A percentile compares a stretch with the other conserved stretches of the same genome.
Conservation (phyloP, 2,113 vertebrate genomes). For the Clarias batrachus region DNA sequence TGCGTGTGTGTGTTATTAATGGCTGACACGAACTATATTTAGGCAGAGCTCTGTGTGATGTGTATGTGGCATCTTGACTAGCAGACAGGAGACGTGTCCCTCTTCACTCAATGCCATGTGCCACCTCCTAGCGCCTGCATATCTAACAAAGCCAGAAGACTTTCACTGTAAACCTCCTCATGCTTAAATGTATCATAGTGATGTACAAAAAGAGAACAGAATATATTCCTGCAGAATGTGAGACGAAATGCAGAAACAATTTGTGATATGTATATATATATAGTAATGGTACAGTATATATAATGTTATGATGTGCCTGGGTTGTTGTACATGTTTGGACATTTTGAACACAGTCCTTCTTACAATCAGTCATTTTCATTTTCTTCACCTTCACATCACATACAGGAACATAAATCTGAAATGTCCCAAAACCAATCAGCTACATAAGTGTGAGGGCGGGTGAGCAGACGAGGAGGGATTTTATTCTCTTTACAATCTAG, state of each 20-base stretch:
- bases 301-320: no score
- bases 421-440: not conserved
- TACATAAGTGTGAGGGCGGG: no score
- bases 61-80: conserved; percentile 24
- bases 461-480: not conserved
- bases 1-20: not conserved
- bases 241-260: conserved; percentile 3
- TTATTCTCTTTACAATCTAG: not conserved
- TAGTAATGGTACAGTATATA: no score
- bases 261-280: not conserved
- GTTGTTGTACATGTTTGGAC: not conserved
- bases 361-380: conserved; percentile 27
- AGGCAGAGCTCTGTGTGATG: conserved; percentile 9
- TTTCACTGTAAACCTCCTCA: not conserved
- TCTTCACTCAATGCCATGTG: conserved; percentile 10
- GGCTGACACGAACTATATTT: not conserved
- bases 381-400: not conserved
- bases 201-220: not conserved
- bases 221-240: not conserved
- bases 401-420: conserved; percentile 13
- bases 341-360: not conserved
- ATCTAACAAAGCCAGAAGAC: conserved; percentile 12
- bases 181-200: not conserved
- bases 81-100: not conserved
- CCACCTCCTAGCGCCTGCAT: conserved; percentile 11